Percentiles rank a stretch among this genome's conserved stretches.
Conservation (phyloP, 2,113 vertebrate genomes). For the Thamnophis sirtalis region DNA sequence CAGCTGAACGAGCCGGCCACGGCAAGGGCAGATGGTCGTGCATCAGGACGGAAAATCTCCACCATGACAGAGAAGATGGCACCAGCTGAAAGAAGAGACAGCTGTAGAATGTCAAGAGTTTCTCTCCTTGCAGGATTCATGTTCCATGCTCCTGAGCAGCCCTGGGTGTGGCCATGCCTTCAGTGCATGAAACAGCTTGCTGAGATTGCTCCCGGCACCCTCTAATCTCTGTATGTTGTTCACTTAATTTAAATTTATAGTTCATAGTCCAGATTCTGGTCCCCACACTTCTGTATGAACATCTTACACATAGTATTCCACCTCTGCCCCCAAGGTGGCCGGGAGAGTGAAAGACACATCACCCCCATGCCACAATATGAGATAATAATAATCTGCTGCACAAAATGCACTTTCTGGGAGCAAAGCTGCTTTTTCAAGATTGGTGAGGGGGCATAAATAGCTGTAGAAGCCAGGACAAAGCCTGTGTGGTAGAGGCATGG, state of each 20-base stretch:
- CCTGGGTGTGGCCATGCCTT: background rate
- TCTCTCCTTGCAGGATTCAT: background rate
- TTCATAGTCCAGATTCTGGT: background rate
- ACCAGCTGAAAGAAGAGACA: slow-evolving; percentile 47
- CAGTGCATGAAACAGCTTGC: background rate
- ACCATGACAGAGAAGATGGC: slow-evolving; percentile 30
- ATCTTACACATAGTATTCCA: background rate
- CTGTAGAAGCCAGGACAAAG: no score
- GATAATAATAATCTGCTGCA: no score
- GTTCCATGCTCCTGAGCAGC: background rate
- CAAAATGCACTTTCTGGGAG: no score
- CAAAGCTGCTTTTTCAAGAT: no score
- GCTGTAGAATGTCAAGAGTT: background rate
- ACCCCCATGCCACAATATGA: no score
- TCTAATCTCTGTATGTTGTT: background rate
- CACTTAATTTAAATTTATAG: background rate
- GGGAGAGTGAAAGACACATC: no score
- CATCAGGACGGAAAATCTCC: slow-evolving; percentile 63
- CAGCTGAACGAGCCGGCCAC: slow-evolving; percentile 54
- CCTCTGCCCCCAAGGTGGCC: no score
- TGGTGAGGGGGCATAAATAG: no score
- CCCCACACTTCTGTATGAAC: background rate
- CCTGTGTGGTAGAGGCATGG: no score
- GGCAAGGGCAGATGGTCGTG: slow-evolving; percentile 52
- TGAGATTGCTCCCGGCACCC: background rate